Evolutionary conservation across 2,797 vertebrate genomes (phyloP), one percentile per base, ranked within the genome.

Genomic region (Pseudomugil tenellus): DNA sequence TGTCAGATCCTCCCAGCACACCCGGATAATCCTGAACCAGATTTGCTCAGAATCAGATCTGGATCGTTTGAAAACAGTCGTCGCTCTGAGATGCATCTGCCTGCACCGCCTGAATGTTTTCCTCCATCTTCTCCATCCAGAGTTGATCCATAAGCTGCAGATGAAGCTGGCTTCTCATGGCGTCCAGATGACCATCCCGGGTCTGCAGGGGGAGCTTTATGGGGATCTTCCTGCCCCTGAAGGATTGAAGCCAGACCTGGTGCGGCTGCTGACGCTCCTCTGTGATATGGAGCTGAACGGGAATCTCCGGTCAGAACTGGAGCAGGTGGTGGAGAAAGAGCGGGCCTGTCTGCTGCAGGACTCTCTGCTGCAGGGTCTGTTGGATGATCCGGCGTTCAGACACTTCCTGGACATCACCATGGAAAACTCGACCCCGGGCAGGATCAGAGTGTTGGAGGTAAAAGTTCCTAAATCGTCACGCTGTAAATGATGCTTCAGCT

Each of bases 391-490:
- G 0, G 87, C 92, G 0, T 80, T 99, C 61, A 95, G 95, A 69
- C 92, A 95, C 64, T 97, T 96, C 26, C 81, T 99, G 64, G 97
- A 96, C 85, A 93, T 91, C 0, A 89, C 90, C 0, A 14, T 97
- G 87, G 98, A 99, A 77, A 99, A 99, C 85, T 73, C 83, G 59
- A 74, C 35, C 0, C 85, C 93, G 17, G 91, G 86, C 17, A 94
- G 81, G 83, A 94, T 98, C 81, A 97, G 95, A 89, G 95, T 98
- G 60, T 60, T 97, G 25, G 98, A 99, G 95, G 98, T 99, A 76
- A 74, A 65, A 11, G 16, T 32, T 8, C 11, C 9, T 5, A 21
- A 0, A 14, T 60, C 10, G 14, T 35, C 8, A 11, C 51, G 2
- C 1, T 0, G 35, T 43, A 2, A 46, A 7, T 28, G 49, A 21